Evolutionary conservation across 2,797 vertebrate genomes (phyloP).

Genomic region (Megalops cyprinoides): DNA sequence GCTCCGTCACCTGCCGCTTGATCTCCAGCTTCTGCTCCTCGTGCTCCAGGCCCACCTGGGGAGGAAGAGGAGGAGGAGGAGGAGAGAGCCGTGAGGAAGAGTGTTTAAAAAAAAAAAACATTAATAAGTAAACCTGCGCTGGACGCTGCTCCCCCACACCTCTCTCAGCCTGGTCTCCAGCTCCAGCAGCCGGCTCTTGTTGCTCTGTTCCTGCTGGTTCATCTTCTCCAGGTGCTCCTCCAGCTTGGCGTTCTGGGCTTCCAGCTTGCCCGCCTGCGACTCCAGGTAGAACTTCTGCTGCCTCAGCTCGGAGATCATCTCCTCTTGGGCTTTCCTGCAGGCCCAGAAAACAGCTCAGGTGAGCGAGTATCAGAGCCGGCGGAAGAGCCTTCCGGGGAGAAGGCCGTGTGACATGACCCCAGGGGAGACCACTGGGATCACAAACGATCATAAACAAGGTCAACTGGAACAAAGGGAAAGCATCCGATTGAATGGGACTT

Average conservation of each 20-base stretch:
- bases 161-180: constrained; percentile 66
- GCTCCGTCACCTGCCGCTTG: constrained; percentile 89
- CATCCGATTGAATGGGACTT: neutral
- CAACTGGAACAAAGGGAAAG: neutral
- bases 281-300: constrained; percentile 97
- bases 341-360: neutral
- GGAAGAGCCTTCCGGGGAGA: too few relatives aligned
- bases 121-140: too few relatives aligned
- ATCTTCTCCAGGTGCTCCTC: constrained; percentile 98
- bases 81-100: neutral
- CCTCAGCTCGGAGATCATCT: constrained; percentile 98
- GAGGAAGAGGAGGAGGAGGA: constrained; percentile 14
- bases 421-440: too few relatives aligned
- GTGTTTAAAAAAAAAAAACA: too few relatives aligned
- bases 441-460: neutral
- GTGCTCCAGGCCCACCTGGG: constrained; percentile 88
- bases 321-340: constrained; percentile 97
- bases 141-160: constrained; percentile 49
- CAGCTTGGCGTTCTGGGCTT: constrained; percentile 90
- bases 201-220: constrained; percentile 93
- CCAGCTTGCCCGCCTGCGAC: constrained; percentile 82
- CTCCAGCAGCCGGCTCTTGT: constrained; percentile 81
- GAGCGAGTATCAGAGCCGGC: neutral
- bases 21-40: constrained; percentile 94
- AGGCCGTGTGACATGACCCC: too few relatives aligned